These are phyloP conservation scores for Stigmatopora nigra DNA, from an alignment of 2,113 vertebrate genomes.

Conservation along the genomic window DNA sequence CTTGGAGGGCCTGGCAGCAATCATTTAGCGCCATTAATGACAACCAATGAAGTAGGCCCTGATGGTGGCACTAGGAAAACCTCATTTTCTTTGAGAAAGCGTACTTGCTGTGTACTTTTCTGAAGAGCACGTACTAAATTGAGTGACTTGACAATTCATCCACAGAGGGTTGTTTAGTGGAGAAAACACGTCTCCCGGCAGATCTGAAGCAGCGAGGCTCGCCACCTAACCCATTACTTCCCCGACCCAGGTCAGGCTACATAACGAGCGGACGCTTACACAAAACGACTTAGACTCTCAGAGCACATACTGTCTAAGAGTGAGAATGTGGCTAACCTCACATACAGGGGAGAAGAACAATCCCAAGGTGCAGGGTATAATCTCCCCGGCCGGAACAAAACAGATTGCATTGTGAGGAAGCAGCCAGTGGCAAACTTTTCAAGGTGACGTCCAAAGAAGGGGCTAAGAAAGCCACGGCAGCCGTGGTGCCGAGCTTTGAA, in stretches of 20 bases:
- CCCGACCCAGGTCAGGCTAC: conserved; percentile 35
- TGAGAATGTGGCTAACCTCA: conserved; percentile 56
- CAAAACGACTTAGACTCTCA: conserved; percentile 24
- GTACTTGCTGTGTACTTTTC: too few species aligned
- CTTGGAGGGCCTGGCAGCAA: too few species aligned
- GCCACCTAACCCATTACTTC: conserved; percentile 45
- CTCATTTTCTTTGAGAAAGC: too few species aligned
- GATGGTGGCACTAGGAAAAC: too few species aligned
- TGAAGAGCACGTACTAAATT: conserved; percentile 32
- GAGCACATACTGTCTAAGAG: conserved; percentile 49
- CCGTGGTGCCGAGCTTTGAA: conserved; percentile 51
- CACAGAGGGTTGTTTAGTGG: conserved; percentile 40
- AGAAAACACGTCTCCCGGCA: conserved; percentile 35
- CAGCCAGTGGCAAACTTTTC: conserved; percentile 47
- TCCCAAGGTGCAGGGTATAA: conserved; percentile 48
- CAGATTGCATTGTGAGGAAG: conserved; percentile 44
- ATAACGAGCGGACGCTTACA: conserved; percentile 44
- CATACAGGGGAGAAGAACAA: conserved; percentile 47
- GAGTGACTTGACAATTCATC: conserved; percentile 27
- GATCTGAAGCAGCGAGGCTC: conserved; percentile 35
- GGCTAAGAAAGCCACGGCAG: conserved; percentile 43
- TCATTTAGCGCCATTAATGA: too few species aligned
- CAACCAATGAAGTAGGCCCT: too few species aligned
- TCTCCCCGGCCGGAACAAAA: conserved; percentile 61
- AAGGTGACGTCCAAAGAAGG: conserved; percentile 49